phyloP scores from a whole-genome alignment of 1,140 invertebrate species.

The Bombyx mandarina region DNA sequence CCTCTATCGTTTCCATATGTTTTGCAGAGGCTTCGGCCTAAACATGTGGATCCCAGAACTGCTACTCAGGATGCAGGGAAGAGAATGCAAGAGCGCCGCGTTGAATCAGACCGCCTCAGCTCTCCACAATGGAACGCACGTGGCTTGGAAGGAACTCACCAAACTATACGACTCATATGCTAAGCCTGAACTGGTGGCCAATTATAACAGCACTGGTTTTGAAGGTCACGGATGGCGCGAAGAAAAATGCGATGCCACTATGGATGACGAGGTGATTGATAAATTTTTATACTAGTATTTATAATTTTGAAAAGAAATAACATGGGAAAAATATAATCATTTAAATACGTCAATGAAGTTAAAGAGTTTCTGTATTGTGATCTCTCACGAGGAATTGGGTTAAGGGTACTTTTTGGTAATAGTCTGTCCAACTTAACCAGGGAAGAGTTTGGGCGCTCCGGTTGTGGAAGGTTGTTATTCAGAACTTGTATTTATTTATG shows the following conservation, averaged over 20 bases:
- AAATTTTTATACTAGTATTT: not conserved
- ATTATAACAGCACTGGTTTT: constrained; percentile 22
- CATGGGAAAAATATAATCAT: no score
- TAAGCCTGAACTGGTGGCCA: constrained; percentile 13
- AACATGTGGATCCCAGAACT: constrained; percentile 81
- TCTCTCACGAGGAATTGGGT: no score
- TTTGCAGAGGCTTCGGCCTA: constrained; percentile 77
- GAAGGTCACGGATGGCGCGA: constrained; percentile 17
- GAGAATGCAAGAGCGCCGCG: constrained; percentile 27
- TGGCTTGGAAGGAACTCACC: constrained; percentile 29
- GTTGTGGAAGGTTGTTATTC: no score
- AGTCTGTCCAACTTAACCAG: no score
- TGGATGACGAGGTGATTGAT: constrained; percentile 39
- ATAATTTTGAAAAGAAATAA: not conserved
- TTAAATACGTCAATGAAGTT: not conserved
- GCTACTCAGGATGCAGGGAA: constrained; percentile 67
- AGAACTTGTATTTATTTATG: no score
- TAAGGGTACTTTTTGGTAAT: no score
- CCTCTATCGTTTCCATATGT: not conserved
- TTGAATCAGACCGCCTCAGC: constrained; percentile 11
- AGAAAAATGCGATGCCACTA: constrained; percentile 30
- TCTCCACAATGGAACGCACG: constrained; percentile 39
- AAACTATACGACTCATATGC: constrained; percentile 18
- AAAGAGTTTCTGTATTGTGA: not conserved
- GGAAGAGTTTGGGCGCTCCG: no score